Conservation (phyloP, 1,140 invertebrate genomes). For the Grapholita molesta region DNA sequence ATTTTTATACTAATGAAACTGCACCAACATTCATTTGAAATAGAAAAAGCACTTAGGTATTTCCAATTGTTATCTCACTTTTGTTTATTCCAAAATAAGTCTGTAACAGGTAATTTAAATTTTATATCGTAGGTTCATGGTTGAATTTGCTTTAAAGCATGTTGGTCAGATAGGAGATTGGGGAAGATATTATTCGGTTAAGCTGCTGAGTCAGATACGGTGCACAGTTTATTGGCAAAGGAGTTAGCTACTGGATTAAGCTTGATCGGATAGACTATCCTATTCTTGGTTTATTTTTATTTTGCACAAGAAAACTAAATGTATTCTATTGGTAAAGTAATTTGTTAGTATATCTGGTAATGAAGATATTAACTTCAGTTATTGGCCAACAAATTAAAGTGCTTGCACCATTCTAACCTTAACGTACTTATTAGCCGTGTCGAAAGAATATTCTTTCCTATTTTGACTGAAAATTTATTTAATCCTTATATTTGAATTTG, state of each 20-base stretch:
- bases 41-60: background rate
- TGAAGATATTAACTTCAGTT: too few species aligned
- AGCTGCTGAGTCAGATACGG: constrained; percentile 25
- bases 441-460: too few species aligned
- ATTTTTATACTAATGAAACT: background rate
- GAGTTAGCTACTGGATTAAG: constrained; percentile 35
- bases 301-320: background rate
- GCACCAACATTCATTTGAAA: background rate
- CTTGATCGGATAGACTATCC: constrained; percentile 24
- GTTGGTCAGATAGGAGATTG: background rate
- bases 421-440: too few species aligned
- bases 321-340: background rate
- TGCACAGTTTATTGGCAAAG: constrained; percentile 37
- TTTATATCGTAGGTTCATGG: background rate
- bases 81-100: background rate
- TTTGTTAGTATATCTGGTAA: too few species aligned
- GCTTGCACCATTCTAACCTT: too few species aligned
- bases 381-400: too few species aligned
- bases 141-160: background rate
- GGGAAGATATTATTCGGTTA: background rate
- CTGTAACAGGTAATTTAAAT: background rate
- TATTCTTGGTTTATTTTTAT: background rate
- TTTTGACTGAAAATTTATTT: too few species aligned
- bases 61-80: background rate
- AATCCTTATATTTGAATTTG: too few species aligned